Percentiles rank a stretch among this genome's conserved stretches.
These are phyloP conservation scores for Tachyglossus aculeatus DNA, from an alignment of 2,797 vertebrate genomes.

Conservation along the genomic window DNA sequence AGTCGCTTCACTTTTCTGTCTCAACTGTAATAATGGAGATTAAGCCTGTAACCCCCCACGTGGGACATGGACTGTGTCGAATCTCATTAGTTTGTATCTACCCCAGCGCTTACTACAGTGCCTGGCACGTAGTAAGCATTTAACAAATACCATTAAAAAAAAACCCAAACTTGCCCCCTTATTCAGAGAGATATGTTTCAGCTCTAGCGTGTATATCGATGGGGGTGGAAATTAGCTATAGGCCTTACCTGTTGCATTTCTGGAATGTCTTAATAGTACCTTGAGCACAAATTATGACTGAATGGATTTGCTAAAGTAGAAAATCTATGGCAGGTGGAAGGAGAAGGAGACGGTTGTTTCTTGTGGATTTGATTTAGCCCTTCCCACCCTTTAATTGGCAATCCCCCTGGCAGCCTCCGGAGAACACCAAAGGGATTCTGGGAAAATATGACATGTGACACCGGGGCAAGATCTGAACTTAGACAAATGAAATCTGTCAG, in stretches of 20 bases:
- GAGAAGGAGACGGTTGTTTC: slow-evolving; percentile 6
- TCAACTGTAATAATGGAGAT: background rate
- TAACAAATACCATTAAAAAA: background rate
- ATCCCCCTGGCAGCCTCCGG: slow-evolving; percentile 66
- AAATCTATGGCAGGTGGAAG: background rate
- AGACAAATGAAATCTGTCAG: slow-evolving; percentile 91
- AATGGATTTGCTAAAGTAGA: slow-evolving; percentile 21
- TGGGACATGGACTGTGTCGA: no score
- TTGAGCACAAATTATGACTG: slow-evolving; percentile 4
- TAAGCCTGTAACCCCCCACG: background rate
- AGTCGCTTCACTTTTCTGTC: background rate
- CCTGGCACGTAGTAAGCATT: background rate
- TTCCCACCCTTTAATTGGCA: slow-evolving; percentile 54
- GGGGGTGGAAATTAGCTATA: no score
- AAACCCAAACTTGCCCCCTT: no score
- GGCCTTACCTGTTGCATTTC: background rate
- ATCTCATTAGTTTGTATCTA: no score
- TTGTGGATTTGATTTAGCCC: slow-evolving; percentile 52
- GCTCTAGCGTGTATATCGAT: no score
- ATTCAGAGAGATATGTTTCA: background rate
- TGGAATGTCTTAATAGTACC: slow-evolving; percentile 5
- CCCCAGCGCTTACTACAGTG: background rate
- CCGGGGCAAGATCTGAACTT: slow-evolving; percentile 78
- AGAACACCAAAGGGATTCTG: slow-evolving; percentile 73
- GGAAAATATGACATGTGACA: slow-evolving; percentile 85